A percentile compares a stretch with the other conserved stretches of the same genome.
These are phyloP conservation scores for Leptodactylus fuscus DNA, from an alignment of 2,113 vertebrate species.

Conservation along the genomic window DNA sequence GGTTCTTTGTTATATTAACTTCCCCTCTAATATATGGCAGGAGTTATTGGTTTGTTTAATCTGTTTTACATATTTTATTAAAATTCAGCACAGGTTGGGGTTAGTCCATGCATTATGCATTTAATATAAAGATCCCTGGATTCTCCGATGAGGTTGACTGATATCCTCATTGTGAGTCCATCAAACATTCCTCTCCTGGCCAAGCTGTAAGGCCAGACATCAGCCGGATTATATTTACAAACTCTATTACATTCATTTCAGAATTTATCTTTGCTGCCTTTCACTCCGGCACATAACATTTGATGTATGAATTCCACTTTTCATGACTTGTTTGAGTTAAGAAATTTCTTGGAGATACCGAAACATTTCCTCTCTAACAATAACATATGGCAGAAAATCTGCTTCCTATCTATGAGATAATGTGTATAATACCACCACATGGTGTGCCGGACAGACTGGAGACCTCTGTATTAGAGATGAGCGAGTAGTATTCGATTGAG, in stretches of 20 bases:
- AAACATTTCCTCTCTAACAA: too few relatives aligned
- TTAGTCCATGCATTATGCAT: constrained; percentile 42
- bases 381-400: too few relatives aligned
- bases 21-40: constrained; percentile 2
- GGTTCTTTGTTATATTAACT: constrained; percentile 32
- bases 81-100: constrained; percentile 15
- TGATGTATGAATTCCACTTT: constrained; percentile 9
- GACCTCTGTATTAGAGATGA: too few relatives aligned
- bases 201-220: neutral
- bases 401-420: too few relatives aligned
- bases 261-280: constrained; percentile 35
- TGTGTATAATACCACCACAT: too few relatives aligned
- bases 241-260: constrained; percentile 27
- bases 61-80: constrained; percentile 51
- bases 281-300: constrained; percentile 18
- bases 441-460: too few relatives aligned
- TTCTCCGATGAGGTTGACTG: constrained; percentile 25
- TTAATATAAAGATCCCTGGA: constrained; percentile 43
- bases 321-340: constrained; percentile 11
- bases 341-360: neutral
- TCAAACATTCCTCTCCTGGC: constrained; percentile 25
- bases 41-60: constrained; percentile 23
- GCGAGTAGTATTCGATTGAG: too few relatives aligned
- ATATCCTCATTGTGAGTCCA: neutral
- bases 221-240: constrained; percentile 10